Conservation (phyloP, 2,113 vertebrate species). For the Oreochromis tanganicae region DNA sequence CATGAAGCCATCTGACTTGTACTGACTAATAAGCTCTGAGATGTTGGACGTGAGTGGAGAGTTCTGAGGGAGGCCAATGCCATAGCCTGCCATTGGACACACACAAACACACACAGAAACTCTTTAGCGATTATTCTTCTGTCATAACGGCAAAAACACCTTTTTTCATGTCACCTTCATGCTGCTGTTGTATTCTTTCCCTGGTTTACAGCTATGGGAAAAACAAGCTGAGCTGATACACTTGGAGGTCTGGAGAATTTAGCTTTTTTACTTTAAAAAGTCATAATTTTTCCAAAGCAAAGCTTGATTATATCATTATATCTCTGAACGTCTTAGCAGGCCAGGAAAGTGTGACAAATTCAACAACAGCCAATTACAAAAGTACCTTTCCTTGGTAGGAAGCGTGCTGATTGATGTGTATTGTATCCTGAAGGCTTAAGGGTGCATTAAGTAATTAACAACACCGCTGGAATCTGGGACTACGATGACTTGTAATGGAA, state of each 20-base stretch:
- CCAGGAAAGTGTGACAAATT: constrained; percentile 7
- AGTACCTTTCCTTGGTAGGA: constrained; percentile 14
- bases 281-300: not conserved
- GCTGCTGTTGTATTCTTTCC: not conserved
- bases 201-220: not conserved
- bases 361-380: constrained; percentile 25
- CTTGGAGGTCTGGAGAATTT: not conserved
- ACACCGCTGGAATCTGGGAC: constrained; percentile 25
- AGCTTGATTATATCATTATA: not conserved
- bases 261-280: not conserved
- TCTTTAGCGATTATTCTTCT: not conserved
- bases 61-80: constrained; percentile 95
- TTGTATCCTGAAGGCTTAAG: constrained; percentile 42
- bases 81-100: constrained; percentile 79
- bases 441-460: constrained; percentile 64
- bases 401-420: constrained; percentile 29
- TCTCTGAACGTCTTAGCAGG: not conserved
- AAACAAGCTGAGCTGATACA: not conserved
- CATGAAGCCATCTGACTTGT: constrained; percentile 98
- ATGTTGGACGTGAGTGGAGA: constrained; percentile 92
- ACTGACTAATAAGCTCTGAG: constrained; percentile 93
- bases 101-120: not conserved
- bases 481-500: constrained; percentile 48
- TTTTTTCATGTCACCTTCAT: not conserved
- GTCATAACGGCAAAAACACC: not conserved